Evolutionary conservation across 2,113 vertebrate genomes (phyloP), one percentile per base, ranked within the genome.

Genomic region (Telmatochromis sp.): DNA sequence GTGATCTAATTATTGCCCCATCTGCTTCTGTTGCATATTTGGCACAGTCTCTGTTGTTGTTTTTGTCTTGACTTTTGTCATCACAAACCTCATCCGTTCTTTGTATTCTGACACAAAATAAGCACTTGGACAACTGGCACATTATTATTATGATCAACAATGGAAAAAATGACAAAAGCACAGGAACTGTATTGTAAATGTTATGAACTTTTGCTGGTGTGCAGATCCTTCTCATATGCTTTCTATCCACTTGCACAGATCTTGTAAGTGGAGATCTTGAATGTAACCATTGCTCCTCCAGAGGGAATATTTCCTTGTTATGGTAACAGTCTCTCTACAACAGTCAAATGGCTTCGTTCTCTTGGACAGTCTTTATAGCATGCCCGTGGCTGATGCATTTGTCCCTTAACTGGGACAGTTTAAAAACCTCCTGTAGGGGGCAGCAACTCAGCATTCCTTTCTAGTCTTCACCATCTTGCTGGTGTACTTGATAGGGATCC

Each of bases 381-480:
- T 93, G 94, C 94, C 89, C 91, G 58, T 89, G 87, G 84, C 91
- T 86, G 89, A 92, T 78, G 81, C 86, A n/a, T 83, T 87, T 83
- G 37, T 84, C 87, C 89, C 84, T 85, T 8, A 83, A 91, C 33
- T 40, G 89, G 93, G 87, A 91, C 90, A 93, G 83, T 94, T 88
- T 82, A 21, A 87, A 88, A 90, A 53, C 57, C 54, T 88, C 95
- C 94, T 90, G 55, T 80, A 93, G 93, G 86, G 91, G 93, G 91
- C 91, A 2, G 85, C 80, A 93, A 89, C 89, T 98, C 94, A 98
- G 53, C 98, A 98, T 31, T 97, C 97, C 93, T 96, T 97, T 86
- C 97, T 97, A 60, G 98, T 98, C 90, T 96, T 97, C 84, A 98
- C 95, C 51, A 94, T 96, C 96, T 97, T 98, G 92, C 97, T 98